Base-by-base conservation (phyloP, 2,113 vertebrate genomes). In the Pseudonaja textilis region DNA sequence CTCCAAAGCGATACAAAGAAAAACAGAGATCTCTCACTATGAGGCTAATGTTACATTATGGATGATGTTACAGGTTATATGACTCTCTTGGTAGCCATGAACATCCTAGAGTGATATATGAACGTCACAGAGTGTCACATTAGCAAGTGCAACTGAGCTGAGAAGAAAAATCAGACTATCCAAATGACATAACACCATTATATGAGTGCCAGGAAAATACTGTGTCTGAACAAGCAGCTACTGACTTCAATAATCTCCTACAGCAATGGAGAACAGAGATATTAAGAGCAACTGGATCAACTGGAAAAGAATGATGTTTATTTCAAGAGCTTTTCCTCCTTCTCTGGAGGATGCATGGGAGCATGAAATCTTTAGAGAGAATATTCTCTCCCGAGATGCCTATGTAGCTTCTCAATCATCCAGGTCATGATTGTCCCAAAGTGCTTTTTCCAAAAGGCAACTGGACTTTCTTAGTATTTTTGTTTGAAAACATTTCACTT, bases 231-330 rank as follows among this genome's bases (percentile, higher is more conserved):
- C 14, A 6, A 1, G 12, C 18, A 89, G 42, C 7, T 11, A 42
- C 23, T 88, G 14, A 29, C 29, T 93, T 93, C 69, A 45, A 59
- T 42, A 52, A 50, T 50, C 14, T 56, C 55, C 69, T 52, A 64
- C 1, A 42, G 74, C 59, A 20, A 26, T 10, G 18, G 3, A n/a
- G 74, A 22, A 86, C 26, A n/a, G 64, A 25, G 56, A 29, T 52
- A 39, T 81, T 81, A 81, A 81, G 69, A 81, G 34, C 7, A 81
- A 81, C 34, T 81, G 34, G 69, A 18, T 86, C 3, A 23, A 39
- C 55, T 85, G 39, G 54, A 26, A 52, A 55, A 26, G 87, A 85
- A 94, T 81, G 89, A 42, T 86, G 29, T 54, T 93, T 93, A 89
- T 91, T 95, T 89, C 18, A 86, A 2, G 55, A 90, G 61, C 9